These are phyloP conservation scores for Chymomyza costata DNA, from an alignment of 1,140 invertebrate species.

Conservation along the genomic window DNA sequence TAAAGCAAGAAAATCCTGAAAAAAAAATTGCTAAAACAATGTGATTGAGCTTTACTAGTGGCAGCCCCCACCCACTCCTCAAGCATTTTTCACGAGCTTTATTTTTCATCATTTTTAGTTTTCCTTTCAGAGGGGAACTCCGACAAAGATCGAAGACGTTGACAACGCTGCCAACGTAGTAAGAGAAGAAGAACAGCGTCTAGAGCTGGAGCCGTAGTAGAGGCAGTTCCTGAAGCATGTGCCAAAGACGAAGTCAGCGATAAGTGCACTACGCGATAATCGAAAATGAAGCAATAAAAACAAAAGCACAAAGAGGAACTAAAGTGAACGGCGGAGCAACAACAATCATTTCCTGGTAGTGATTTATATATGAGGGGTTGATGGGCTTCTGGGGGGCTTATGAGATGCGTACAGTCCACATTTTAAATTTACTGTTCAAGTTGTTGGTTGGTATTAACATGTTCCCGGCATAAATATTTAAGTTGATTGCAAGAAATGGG, in stretches of 20 bases:
- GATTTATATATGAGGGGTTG: slow-evolving; percentile 22
- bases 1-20: background rate
- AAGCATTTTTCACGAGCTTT: slow-evolving; percentile 3
- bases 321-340: slow-evolving; percentile 15
- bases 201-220: no score
- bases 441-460: no score
- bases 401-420: no score
- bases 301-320: slow-evolving; percentile 42
- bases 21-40: slow-evolving; percentile 25
- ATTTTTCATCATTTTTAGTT: no score
- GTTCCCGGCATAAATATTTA: no score
- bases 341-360: slow-evolving; percentile 47
- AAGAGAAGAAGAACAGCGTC: no score
- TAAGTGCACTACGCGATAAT: slow-evolving; percentile 65
- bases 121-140: no score
- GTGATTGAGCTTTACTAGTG: slow-evolving; percentile 42
- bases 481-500: no score
- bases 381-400: no score
- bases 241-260: slow-evolving; percentile 37
- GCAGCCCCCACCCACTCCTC: background rate
- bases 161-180: slow-evolving; percentile 30
- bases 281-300: slow-evolving; percentile 66
- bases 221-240: no score
- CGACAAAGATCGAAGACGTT: slow-evolving; percentile 59
- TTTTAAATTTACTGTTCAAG: no score